These are phyloP conservation scores for Listronotus bonariensis DNA, from an alignment of 1,140 invertebrate genomes.

Conservation along the genomic window DNA sequence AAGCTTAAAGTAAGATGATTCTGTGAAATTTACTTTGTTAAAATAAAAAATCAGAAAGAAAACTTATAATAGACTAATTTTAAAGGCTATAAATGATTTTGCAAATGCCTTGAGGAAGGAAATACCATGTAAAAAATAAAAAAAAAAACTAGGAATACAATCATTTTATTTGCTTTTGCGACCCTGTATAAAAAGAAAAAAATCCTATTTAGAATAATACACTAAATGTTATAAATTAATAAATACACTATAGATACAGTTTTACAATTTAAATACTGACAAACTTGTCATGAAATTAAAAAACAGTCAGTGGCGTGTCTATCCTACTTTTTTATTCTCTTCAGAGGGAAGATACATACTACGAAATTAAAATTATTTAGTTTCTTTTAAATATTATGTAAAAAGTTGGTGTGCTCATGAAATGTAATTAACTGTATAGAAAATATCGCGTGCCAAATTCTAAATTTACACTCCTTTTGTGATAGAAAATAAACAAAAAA, in stretches of 20 bases:
- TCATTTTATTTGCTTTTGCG: conserved; percentile 5
- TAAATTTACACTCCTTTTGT: too few relatives aligned
- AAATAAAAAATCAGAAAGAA: too few relatives aligned
- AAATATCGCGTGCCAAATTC: too few relatives aligned
- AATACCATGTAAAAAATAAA: too few relatives aligned
- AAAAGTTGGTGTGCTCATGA: too few relatives aligned
- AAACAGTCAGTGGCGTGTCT: conserved; percentile 28
- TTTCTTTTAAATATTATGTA: conserved; percentile 1
- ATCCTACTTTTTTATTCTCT: conserved; percentile 14
- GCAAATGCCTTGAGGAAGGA: too few relatives aligned
- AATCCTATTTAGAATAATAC: neutral
- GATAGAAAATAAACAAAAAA: too few relatives aligned
- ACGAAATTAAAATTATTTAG: conserved; percentile 4
- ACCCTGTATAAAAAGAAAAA: conserved; percentile 11
- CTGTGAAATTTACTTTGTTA: too few relatives aligned
- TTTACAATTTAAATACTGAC: conserved; percentile 35
- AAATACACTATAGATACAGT: conserved; percentile 37
- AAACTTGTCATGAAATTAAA: conserved; percentile 36
- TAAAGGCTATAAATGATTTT: too few relatives aligned
- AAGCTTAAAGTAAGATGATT: too few relatives aligned
- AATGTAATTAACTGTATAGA: too few relatives aligned
- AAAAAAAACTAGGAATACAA: neutral
- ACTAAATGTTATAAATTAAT: conserved; percentile 32
- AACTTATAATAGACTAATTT: too few relatives aligned
- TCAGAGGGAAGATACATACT: conserved; percentile 10